Conservation (phyloP, 2,888 invertebrate species). For the Eristalis pertinax region DNA sequence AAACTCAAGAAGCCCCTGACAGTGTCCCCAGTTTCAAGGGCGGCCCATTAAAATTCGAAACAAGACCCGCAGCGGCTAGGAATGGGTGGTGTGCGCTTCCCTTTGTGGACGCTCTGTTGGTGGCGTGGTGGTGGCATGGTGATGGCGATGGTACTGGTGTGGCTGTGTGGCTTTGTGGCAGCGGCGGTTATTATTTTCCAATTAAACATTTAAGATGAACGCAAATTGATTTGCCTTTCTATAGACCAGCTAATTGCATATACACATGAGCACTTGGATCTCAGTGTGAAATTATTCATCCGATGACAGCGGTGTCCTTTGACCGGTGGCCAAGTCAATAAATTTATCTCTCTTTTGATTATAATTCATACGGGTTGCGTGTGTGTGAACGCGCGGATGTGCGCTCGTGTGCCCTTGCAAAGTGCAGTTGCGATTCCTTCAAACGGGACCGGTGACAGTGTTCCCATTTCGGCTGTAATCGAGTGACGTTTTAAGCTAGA, state of each 20-base stretch:
- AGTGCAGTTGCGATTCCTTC: constrained; percentile 31
- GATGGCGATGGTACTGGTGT: too few species aligned
- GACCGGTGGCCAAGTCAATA: constrained; percentile 60
- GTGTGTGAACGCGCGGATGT: neutral
- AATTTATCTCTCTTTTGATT: constrained; percentile 22
- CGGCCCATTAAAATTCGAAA: constrained; percentile 7
- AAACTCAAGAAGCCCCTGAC: constrained; percentile 33
- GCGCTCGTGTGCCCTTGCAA: constrained; percentile 1
- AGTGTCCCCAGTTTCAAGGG: constrained; percentile 25
- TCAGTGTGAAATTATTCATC: constrained; percentile 41
- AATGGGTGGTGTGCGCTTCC: neutral
- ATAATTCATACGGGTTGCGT: constrained; percentile 3
- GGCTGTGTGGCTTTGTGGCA: neutral
- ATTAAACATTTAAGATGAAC: constrained; percentile 37
- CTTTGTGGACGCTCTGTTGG: neutral
- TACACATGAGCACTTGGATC: constrained; percentile 7
- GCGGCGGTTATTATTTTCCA: constrained; percentile 48
- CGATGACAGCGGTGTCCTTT: constrained; percentile 37
- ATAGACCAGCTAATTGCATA: constrained; percentile 20
- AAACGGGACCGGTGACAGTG: constrained; percentile 20
- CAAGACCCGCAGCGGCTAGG: neutral
- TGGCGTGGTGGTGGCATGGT: too few species aligned
- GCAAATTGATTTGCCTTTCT: constrained; percentile 48
- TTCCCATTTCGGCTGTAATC: constrained; percentile 22
- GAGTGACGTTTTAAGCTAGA: constrained; percentile 44